Conservation (phyloP, 1,140 invertebrate genomes). For the Rhagoletis zephyria region DNA sequence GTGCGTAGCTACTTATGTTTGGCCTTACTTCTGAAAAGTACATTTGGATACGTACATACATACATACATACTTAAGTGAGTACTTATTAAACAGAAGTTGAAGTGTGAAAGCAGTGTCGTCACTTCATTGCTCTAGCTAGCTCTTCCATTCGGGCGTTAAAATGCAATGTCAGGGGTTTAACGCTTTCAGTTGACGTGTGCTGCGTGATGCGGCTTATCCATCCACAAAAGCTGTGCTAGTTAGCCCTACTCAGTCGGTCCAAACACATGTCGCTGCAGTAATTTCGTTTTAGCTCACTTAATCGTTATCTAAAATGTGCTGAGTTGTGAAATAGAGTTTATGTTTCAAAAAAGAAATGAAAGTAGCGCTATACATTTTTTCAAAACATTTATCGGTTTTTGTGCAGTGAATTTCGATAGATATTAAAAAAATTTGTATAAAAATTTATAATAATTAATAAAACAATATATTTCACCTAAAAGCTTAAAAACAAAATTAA, state of each 20-base stretch:
- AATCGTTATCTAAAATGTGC: not conserved
- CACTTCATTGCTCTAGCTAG: not conserved
- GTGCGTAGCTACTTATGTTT: not conserved
- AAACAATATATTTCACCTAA: too few relatives aligned
- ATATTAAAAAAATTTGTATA: too few relatives aligned
- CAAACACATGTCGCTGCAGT: not conserved
- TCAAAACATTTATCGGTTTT: too few relatives aligned
- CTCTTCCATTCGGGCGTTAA: slow-evolving; percentile 12
- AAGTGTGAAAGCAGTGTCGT: not conserved
- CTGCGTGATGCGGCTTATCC: not conserved
- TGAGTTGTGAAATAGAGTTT: too few relatives aligned
- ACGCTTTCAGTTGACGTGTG: slow-evolving; percentile 13
- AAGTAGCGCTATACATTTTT: too few relatives aligned
- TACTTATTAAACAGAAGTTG: not conserved
- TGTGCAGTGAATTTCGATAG: too few relatives aligned
- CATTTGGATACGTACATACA: not conserved
- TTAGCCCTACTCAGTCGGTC: not conserved
- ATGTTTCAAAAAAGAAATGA: too few relatives aligned
- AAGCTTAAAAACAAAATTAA: too few relatives aligned
- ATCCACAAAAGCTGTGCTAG: not conserved
- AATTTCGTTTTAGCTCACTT: not conserved
- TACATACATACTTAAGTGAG: not conserved
- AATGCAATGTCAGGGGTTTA: not conserved
- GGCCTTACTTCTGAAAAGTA: too few relatives aligned
- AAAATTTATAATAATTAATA: too few relatives aligned